A percentile compares a stretch with the other conserved stretches of the same genome.
These are phyloP conservation scores for Acipenser ruthenus DNA, from an alignment of 2,797 vertebrate species.

Conservation along the genomic window DNA sequence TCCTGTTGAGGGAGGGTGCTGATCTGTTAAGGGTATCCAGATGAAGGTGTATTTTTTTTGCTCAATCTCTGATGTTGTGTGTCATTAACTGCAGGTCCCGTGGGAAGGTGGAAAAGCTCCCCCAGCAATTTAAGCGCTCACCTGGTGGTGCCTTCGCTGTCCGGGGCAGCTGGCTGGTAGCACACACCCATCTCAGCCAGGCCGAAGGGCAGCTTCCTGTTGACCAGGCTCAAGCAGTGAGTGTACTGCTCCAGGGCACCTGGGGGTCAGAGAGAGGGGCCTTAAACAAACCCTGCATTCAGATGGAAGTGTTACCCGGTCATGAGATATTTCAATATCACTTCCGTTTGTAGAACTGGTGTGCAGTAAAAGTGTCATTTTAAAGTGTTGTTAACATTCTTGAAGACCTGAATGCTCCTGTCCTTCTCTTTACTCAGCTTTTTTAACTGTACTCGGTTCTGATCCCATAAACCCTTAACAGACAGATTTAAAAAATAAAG, in stretches of 20 bases:
- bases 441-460: too few relatives aligned
- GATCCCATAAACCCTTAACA: too few relatives aligned
- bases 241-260: conserved; percentile 73
- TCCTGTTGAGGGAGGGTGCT: too few relatives aligned
- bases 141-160: conserved; percentile 40
- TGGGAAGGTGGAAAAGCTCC: conserved; percentile 13
- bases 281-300: neutral
- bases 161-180: conserved; percentile 51
- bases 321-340: too few relatives aligned
- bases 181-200: conserved; percentile 81
- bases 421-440: too few relatives aligned
- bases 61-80: too few relatives aligned
- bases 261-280: conserved; percentile 31
- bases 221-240: conserved; percentile 68
- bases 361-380: neutral
- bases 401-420: neutral
- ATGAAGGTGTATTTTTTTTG: too few relatives aligned
- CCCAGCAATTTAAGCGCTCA: conserved; percentile 32
- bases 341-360: neutral
- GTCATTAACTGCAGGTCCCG: too few relatives aligned
- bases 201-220: conserved; percentile 80
- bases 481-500: too few relatives aligned
- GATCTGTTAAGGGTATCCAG: too few relatives aligned
- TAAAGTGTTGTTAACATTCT: neutral
- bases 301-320: too few relatives aligned